Evolutionary conservation across 1,140 invertebrate species (phyloP).

Genomic region (Drosophila pseudoobscura): DNA sequence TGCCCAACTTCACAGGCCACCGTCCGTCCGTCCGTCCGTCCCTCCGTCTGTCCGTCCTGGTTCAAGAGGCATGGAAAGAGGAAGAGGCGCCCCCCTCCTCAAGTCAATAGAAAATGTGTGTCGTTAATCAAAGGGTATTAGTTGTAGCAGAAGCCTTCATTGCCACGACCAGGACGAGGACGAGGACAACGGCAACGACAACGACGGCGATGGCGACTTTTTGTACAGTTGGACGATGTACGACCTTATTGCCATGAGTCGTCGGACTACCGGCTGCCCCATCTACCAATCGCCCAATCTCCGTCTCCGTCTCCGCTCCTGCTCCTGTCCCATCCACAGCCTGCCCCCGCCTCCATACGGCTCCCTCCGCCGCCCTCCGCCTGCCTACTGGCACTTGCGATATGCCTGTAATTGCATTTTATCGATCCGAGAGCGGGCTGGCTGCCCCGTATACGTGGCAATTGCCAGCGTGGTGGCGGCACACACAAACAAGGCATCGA

Average conservation of each 20-base stretch:
- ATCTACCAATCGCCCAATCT: background rate
- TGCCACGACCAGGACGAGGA: conserved; percentile 40
- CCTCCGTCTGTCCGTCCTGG: background rate
- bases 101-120: conserved; percentile 81
- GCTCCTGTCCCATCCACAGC: background rate
- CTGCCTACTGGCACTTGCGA: conserved; percentile 79
- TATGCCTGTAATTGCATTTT: conserved; percentile 82
- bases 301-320: background rate
- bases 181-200: conserved; percentile 23
- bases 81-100: conserved; percentile 2
- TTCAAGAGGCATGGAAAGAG: background rate
- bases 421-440: conserved; percentile 65
- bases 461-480: conserved; percentile 62
- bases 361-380: conserved; percentile 12
- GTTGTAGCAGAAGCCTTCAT: conserved; percentile 74
- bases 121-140: conserved; percentile 82
- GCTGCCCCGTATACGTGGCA: conserved; percentile 59
- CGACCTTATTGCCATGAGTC: conserved; percentile 76
- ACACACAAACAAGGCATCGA: conserved; percentile 43
- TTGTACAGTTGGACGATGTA: conserved; percentile 73
- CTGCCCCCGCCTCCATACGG: no score
- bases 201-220: conserved; percentile 58
- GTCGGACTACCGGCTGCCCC: conserved; percentile 27
- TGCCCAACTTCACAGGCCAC: conserved; percentile 72
- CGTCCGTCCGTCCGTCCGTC: background rate